Evolutionary conservation across 2,113 vertebrate species (phyloP).

Genomic region (Saguinus midas): DNA sequence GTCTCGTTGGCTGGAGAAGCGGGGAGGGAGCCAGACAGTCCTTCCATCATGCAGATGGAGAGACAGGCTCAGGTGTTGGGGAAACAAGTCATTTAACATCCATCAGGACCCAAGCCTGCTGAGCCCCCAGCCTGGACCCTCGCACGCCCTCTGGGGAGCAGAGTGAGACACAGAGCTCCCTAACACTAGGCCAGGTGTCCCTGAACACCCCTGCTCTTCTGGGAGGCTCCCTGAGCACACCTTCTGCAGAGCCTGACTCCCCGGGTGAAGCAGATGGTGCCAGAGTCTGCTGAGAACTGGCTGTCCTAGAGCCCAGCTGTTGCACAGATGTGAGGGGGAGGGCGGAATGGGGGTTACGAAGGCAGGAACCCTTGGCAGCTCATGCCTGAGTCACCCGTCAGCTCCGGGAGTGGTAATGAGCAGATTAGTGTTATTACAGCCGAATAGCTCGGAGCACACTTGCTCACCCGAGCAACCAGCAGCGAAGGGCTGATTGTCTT

Average conservation of each 20-base stretch:
- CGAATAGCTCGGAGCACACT: background rate
- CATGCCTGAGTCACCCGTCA: conserved; percentile 22
- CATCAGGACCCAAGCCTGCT: background rate
- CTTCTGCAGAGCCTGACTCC: background rate
- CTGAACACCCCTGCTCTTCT: background rate
- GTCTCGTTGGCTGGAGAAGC: background rate
- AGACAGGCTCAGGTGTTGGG: background rate
- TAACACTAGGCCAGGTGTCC: background rate
- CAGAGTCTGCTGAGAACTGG: background rate
- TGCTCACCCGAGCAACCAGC: conserved; percentile 9
- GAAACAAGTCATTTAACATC: background rate
- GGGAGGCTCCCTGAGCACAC: background rate
- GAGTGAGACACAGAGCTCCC: background rate
- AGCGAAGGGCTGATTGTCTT: background rate
- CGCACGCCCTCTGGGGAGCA: background rate
- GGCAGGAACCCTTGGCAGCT: background rate
- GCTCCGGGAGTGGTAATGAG: conserved; percentile 60
- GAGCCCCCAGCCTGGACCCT: background rate
- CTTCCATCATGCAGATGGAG: background rate
- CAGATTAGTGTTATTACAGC: conserved; percentile 63
- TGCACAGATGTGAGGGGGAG: conserved; percentile 30
- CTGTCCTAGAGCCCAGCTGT: conserved; percentile 43
- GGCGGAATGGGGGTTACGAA: background rate
- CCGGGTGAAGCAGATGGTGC: conserved; percentile 44
- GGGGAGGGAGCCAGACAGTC: background rate